Base-by-base conservation (phyloP, 1,140 invertebrate species). In the Drosophila sulfurigaster region DNA sequence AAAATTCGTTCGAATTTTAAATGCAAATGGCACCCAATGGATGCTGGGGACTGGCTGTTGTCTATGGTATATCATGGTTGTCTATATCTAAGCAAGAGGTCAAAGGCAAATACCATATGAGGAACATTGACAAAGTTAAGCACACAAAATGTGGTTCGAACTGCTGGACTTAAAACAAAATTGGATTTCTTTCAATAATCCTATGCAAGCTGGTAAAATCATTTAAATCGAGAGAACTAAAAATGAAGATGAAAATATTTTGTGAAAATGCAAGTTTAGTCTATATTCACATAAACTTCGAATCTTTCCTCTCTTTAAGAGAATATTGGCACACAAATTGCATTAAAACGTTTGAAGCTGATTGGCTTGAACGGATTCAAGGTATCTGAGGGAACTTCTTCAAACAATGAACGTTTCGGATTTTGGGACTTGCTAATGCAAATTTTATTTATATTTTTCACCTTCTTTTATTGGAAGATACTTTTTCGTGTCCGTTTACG, bases 141-240 rank as follows among this genome's bases (percentile, higher is more conserved):
- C 68, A 59, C 41, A 71, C 73, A 71, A 71, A 68, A 52, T 82
- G 80, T 64, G 73, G 79, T 58, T 68, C 25, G 51, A 74, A 32
- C 58, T 41, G 73, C 35, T 66, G 74, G 82, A 88, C 82, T 87
- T 80, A 87, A 74, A 79, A 63, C 65, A 62, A 82, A 87, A 88
- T 88, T 87, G 74, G 69, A 80, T 87, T 74, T 71, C 30, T 75
- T 75, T 71, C 79, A 82, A 87, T 82, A 82, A 82, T 77, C 76
- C 66, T 74, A 82, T 77, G 30, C 66, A 69, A 76, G 38, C 15
- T 28, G 65, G 35, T 32, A 46, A 43, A 70, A 81, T 75, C 78
- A 62, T 78, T 81, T 78, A 49, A 75, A 1, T 38, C 11, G 6
- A 56, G 1, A 16, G 13, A 4, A 38, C 35, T 15, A 32, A 1